phyloP scores from a whole-genome alignment of 2,888 invertebrate genomes.

The Hypolimnas misippus region DNA sequence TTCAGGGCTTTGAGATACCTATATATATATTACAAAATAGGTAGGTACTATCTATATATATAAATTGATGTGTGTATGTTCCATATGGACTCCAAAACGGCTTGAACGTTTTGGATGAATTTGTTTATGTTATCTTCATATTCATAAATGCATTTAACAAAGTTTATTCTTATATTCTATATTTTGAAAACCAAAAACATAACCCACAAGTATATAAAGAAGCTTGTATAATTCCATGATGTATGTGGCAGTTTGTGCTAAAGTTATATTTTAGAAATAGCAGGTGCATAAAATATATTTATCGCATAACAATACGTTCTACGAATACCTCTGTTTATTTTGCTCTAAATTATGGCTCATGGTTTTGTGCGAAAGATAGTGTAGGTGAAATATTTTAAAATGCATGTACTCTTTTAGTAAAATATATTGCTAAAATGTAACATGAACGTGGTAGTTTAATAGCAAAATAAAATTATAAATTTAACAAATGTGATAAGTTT shows the following conservation, averaged over 20 bases:
- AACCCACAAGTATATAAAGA: not conserved
- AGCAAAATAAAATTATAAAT: not conserved
- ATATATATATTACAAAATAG: too few relatives aligned
- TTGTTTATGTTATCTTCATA: too few relatives aligned
- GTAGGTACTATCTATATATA: too few relatives aligned
- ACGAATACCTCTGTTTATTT: constrained; percentile 28
- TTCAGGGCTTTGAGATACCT: too few relatives aligned
- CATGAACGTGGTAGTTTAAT: not conserved
- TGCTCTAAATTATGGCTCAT: constrained; percentile 30
- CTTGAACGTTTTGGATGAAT: too few relatives aligned
- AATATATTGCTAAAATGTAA: constrained; percentile 1
- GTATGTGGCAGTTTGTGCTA: constrained; percentile 24
- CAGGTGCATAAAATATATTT: constrained; percentile 32
- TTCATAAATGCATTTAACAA: too few relatives aligned
- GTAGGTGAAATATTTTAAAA: constrained; percentile 11
- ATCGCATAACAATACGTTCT: constrained; percentile 27
- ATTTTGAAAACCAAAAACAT: too few relatives aligned
- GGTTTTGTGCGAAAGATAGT: constrained; percentile 18
- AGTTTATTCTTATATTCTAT: too few relatives aligned
- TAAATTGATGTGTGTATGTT: too few relatives aligned
- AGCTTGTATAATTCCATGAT: constrained; percentile 20
- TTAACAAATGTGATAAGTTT: not conserved
- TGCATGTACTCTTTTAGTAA: constrained; percentile 7
- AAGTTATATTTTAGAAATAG: constrained; percentile 24
- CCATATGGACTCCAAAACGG: too few relatives aligned